phyloP scores from a whole-genome alignment of 2,797 vertebrate species.

The Carapus acus region DNA sequence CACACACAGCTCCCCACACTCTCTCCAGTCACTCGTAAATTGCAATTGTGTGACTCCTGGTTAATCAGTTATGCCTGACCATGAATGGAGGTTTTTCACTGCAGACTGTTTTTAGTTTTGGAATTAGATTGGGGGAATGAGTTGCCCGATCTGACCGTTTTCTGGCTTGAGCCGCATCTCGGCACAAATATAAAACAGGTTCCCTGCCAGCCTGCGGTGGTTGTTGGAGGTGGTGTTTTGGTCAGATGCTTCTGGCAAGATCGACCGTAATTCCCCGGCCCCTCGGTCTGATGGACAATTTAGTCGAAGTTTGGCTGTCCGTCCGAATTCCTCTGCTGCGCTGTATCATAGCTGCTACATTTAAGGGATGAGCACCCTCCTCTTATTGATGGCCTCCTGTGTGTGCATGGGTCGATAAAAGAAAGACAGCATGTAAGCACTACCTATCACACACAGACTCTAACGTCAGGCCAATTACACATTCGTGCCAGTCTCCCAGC shows the following conservation, averaged over 20 bases:
- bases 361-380: too few relatives aligned
- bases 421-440: too few relatives aligned
- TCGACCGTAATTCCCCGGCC: too few relatives aligned
- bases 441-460: not conserved
- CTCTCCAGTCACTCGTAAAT: slow-evolving; percentile 48
- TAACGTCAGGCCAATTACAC: not conserved
- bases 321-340: not conserved
- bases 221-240: slow-evolving; percentile 7
- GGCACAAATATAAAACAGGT: slow-evolving; percentile 10
- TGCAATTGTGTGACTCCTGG: slow-evolving; percentile 55
- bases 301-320: slow-evolving; percentile 8
- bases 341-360: not conserved
- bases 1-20: slow-evolving; percentile 41
- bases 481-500: not conserved
- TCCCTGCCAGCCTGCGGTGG: slow-evolving; percentile 6
- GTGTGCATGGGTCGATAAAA: too few relatives aligned
- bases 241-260: not conserved
- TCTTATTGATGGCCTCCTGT: too few relatives aligned
- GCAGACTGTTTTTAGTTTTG: slow-evolving; percentile 32
- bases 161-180: slow-evolving; percentile 5
- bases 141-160: slow-evolving; percentile 14
- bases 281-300: slow-evolving; percentile 2
- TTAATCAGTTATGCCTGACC: slow-evolving; percentile 59
- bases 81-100: slow-evolving; percentile 51
- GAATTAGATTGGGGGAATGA: not conserved